A percentile compares a stretch with the other conserved stretches of the same genome.
phyloP scores from a whole-genome alignment of 2,113 vertebrate species.

The Laticauda laticaudata region DNA sequence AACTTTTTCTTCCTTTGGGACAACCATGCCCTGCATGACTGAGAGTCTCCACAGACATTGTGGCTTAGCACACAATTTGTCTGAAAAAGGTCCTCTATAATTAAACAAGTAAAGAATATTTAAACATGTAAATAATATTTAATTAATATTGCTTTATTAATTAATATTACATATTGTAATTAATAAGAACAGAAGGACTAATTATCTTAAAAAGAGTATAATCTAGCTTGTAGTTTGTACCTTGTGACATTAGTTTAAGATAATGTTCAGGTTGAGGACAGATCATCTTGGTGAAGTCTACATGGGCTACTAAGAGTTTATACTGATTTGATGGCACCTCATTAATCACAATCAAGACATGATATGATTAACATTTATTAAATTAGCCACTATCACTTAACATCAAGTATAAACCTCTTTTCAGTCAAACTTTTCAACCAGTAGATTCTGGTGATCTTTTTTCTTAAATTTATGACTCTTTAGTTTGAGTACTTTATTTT shows the following conservation, averaged over 20 bases:
- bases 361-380: neutral
- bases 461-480: neutral
- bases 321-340: neutral
- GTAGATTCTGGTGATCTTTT: neutral
- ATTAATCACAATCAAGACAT: neutral
- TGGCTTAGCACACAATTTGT: neutral
- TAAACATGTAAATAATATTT: neutral
- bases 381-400: neutral
- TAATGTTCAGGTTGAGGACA: neutral
- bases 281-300: neutral
- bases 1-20: neutral
- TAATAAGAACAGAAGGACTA: neutral
- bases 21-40: neutral
- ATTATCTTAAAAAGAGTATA: neutral
- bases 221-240: neutral
- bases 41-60: neutral
- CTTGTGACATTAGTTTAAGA: neutral
- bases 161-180: neutral
- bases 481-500: neutral
- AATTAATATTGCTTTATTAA: neutral
- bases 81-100: neutral
- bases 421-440: neutral
- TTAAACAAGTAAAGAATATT: neutral
- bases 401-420: neutral
- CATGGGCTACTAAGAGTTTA: neutral